Evolutionary conservation across 2,113 vertebrate species (phyloP), one percentile per base, ranked within the genome.

Genomic region (Turdus rufiventris): DNA sequence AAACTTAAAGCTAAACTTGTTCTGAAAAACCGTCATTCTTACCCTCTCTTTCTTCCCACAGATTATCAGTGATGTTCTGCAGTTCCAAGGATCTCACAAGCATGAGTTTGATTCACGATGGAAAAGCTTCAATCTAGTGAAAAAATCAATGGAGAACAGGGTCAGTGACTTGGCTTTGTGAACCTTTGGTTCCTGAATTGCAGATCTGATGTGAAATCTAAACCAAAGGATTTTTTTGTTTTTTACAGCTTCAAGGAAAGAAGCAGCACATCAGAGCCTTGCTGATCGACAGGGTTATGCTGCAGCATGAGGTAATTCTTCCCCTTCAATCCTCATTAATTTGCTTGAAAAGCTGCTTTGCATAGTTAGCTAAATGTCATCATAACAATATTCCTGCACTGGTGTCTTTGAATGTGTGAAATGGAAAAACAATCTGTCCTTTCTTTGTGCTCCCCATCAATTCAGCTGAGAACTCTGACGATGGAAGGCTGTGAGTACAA

Each of bases 111-210:
- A 99, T 94, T 99, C 99, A 3, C 98, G 99, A 42, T 99, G 99
- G 99, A 99, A 99, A 96, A 99, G 99, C 97, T 99, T 99, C 98
- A 99, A 98, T 89, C 97, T 99, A 67, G 99, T 99, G 93, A 99
- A 99, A 96, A 99, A 99, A 94, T 99, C 99, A 25, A 99, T 99
- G 99, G 99, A 99, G 97, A 99, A 99, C 97, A 98, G 98, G 98
- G 99, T 99, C 66, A 98, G 98, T 97, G 98, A 79, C 57, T 96
- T 93, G 93, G 86, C 42, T 91, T 62, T 81, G 31, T 78, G 71
- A 92, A 71, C 26, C 43, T 56, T 95, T 34, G 75, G 0, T 33
- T 76, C 26, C 20, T 67, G 48, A 8, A 17, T 70, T 67, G 50
- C 18, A 66, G 11, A 34, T 45, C 11, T 10, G 29, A 36, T 54